Evolutionary conservation across 23 tunicate genomes (phyloP).

Genomic region (Ascidia mentula): DNA sequence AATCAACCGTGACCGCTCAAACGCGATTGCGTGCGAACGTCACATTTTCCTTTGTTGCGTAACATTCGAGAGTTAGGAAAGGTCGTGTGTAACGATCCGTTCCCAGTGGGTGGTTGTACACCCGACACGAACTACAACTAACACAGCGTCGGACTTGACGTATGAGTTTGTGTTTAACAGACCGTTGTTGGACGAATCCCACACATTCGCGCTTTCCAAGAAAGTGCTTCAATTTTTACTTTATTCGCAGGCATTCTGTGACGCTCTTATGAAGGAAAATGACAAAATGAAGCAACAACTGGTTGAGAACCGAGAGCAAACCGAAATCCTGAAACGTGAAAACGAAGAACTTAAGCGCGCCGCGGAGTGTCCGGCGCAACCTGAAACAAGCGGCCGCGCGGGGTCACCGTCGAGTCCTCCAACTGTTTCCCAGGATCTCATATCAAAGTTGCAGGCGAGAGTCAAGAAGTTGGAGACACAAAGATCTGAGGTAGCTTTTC

Average conservation of each 20-base stretch:
- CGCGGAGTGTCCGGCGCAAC: neutral
- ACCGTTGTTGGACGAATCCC: too few relatives aligned
- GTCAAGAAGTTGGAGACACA: slow-evolving; percentile 63
- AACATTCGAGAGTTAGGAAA: too few relatives aligned
- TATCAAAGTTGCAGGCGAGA: slow-evolving; percentile 46
- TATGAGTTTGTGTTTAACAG: too few relatives aligned
- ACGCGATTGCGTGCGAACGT: neutral
- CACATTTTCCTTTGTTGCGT: neutral
- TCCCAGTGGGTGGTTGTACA: too few relatives aligned
- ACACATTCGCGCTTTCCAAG: too few relatives aligned
- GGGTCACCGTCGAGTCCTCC: neutral
- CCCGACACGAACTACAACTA: too few relatives aligned
- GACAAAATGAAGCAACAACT: slow-evolving; percentile 33
- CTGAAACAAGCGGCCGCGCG: neutral
- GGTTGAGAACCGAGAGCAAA: neutral
- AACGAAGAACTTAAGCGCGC: slow-evolving; percentile 19
- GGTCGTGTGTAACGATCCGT: too few relatives aligned
- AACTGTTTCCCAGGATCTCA: neutral
- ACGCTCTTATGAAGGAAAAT: slow-evolving; percentile 57
- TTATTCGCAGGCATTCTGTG: slow-evolving; percentile 55
- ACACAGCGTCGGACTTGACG: too few relatives aligned
- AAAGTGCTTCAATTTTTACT: too few relatives aligned
- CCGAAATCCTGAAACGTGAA: slow-evolving; percentile 12
- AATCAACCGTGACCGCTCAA: neutral
- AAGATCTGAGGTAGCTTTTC: slow-evolving; percentile 49